Evolutionary conservation across 2,888 invertebrate genomes (phyloP), one percentile per base, ranked within the genome.

Genomic region (Lepidocyrtoides sp.): DNA sequence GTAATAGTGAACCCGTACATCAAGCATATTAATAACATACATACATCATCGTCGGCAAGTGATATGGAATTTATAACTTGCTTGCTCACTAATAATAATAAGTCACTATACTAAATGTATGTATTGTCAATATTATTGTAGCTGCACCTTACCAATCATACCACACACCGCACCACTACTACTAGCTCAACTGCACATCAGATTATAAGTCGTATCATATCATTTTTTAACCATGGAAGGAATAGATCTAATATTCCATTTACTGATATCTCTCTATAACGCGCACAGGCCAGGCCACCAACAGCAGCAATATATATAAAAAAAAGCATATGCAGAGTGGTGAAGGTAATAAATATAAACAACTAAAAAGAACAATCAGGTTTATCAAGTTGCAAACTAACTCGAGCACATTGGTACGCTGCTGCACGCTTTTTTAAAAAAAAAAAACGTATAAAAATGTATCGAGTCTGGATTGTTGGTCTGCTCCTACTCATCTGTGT

Each of bases 361-460:
- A 79, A 51, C 10, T 29, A 66, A 23, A 51, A 29, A 66, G 69
- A 69, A 84, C 84, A 84, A 84, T 84, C 84, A 84, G 69, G 84
- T 84, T 84, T 84, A 69, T 84, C 84, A 66, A 84, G 84, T 84
- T 83, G 66, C 83, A 63, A 44, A 63, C 54, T 36, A 44, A 83
- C 54, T 54, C 41, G 41, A 36, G 54, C 63, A 41, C 2, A 83
- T 63, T 32, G 20, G 20, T 10, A 77, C 5, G 48, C 26, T 51
- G 14, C 41, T 17, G 17, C 54, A 54, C 54, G 36, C 7, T 36
- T 36, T 36, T 36, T 36, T n/a, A n/a, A n/a, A n/a, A n/a, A n/a
- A n/a, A n/a, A n/a, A 36, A 36, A 36, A 36, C 7, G 36, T 36
- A 36, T 36, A 36, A 20, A 23, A 17, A 57, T 57, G 20, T 57